Conservation (phyloP, 2,888 invertebrate species). For the Bellardia bayeri region DNA sequence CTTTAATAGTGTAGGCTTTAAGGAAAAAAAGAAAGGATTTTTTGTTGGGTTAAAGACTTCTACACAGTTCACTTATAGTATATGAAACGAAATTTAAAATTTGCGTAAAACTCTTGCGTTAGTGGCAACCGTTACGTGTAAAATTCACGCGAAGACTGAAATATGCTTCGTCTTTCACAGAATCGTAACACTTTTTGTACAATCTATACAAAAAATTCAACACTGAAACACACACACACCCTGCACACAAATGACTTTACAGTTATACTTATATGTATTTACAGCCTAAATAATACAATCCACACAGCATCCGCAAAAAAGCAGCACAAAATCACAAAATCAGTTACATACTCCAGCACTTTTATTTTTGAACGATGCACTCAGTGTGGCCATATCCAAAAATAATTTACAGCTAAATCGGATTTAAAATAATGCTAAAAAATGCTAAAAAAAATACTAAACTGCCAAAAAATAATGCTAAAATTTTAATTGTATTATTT, state of each 20-base stretch:
- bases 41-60: neutral
- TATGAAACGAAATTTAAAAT: conserved; percentile 40
- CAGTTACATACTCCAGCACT: neutral
- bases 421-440: too few species aligned
- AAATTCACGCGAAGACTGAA: conserved; percentile 83
- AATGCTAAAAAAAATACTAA: too few species aligned
- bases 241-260: neutral
- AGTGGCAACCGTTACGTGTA: conserved; percentile 79
- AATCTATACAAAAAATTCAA: conserved; percentile 10
- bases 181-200: conserved; percentile 62
- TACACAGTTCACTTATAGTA: conserved; percentile 50
- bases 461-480: too few species aligned
- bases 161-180: conserved; percentile 72
- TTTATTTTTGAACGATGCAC: too few species aligned
- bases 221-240: conserved; percentile 31
- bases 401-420: too few species aligned
- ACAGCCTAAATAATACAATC: conserved; percentile 56
- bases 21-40: neutral
- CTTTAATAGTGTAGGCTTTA: conserved; percentile 4
- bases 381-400: too few species aligned
- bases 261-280: neutral
- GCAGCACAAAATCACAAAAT: conserved; percentile 23
- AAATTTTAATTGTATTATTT: too few species aligned
- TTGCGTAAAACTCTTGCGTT: conserved; percentile 55
- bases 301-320: conserved; percentile 64